Conservation (phyloP, 2,113 vertebrate genomes). For the Dromas ardeola region DNA sequence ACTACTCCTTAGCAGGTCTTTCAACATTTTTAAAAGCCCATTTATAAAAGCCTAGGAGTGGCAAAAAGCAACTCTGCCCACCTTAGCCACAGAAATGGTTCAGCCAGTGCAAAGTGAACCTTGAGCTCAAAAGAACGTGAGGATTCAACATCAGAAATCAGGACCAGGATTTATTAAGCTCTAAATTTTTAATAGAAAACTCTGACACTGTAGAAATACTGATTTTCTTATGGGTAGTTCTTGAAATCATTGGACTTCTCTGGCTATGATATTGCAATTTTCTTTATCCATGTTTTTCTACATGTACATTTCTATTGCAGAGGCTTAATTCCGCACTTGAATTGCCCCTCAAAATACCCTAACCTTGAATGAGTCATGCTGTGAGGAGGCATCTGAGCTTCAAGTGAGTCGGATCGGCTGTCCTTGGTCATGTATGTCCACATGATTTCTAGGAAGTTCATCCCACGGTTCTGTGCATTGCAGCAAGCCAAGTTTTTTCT, state of each 20-base stretch:
- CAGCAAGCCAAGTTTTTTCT: neutral
- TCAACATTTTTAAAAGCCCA: neutral
- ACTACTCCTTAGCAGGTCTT: neutral
- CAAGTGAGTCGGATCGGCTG: neutral
- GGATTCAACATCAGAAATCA: neutral
- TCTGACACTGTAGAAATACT: neutral
- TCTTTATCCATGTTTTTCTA: neutral
- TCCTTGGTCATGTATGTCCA: neutral
- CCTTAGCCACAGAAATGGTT: neutral
- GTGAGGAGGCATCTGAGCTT: neutral
- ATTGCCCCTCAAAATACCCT: neutral
- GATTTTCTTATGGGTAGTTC: neutral
- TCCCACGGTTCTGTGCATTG: fast-evolving
- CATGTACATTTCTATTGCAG: neutral
- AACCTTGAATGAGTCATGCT: neutral
- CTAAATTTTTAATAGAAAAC: neutral
- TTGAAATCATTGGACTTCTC: neutral
- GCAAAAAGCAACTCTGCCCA: neutral
- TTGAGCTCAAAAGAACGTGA: neutral
- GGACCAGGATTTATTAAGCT: neutral
- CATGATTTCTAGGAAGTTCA: neutral
- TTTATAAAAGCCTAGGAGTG: neutral
- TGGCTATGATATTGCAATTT: neutral
- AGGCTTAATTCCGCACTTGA: neutral
- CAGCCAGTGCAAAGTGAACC: neutral